Evolutionary conservation across 1,140 invertebrate species (phyloP).

Genomic region (Bathynomus jamesi): DNA sequence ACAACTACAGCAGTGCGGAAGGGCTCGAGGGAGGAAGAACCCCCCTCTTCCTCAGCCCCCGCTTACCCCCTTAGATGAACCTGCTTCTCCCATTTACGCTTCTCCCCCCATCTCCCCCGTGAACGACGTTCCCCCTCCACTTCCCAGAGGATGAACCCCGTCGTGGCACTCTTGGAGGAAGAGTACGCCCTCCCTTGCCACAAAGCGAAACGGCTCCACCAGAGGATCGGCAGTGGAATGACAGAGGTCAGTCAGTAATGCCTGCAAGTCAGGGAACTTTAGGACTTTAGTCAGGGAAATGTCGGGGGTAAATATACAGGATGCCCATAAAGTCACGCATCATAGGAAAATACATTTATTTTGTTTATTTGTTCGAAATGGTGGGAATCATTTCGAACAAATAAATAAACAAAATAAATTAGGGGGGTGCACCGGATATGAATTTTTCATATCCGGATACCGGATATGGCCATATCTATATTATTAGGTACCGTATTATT

Average conservation of each 20-base stretch:
- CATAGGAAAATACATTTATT: too few species aligned
- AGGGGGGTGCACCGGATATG: too few species aligned
- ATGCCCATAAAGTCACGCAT: too few species aligned
- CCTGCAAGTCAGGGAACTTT: too few species aligned
- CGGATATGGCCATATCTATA: too few species aligned
- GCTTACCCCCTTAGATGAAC: conserved; percentile 59
- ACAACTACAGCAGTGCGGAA: conserved; percentile 58
- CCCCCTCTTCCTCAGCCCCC: conserved; percentile 37
- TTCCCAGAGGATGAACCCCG: conserved; percentile 19
- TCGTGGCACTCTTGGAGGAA: conserved; percentile 29
- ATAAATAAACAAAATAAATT: too few species aligned
- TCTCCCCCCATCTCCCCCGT: conserved; percentile 74
- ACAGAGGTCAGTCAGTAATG: not conserved
- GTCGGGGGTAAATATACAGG: too few species aligned
- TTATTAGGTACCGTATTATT: too few species aligned
- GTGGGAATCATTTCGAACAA: too few species aligned
- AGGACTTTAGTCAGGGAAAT: too few species aligned
- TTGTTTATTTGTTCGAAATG: too few species aligned
- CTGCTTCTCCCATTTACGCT: conserved; percentile 70
- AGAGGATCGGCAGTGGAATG: not conserved
- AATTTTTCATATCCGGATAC: too few species aligned
- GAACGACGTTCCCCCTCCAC: conserved; percentile 49
- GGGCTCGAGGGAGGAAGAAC: conserved; percentile 40
- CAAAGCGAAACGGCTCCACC: conserved; percentile 13
- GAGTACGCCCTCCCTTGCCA: conserved; percentile 28